A percentile compares a stretch with the other conserved stretches of the same genome.
Evolutionary conservation across 2,113 vertebrate species (phyloP).

Genomic region (Hassar affinis): DNA sequence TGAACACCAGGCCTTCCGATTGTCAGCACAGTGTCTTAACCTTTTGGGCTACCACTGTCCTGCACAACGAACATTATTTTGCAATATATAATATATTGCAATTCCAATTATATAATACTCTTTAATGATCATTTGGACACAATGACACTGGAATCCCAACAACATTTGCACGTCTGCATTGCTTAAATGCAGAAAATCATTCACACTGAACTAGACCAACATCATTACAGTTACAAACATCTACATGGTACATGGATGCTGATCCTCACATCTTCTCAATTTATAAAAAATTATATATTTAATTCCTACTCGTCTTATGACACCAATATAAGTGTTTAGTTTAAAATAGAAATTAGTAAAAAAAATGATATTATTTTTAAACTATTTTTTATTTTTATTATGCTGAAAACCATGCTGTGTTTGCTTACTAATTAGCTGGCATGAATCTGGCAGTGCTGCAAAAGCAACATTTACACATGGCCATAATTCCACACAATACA

Average conservation of each 20-base stretch:
- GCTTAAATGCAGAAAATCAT: neutral
- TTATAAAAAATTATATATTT: too few relatives aligned
- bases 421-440: neutral
- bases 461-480: neutral
- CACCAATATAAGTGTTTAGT: neutral
- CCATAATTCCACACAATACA: neutral
- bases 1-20: too few relatives aligned
- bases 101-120: neutral
- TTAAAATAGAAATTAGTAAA: neutral
- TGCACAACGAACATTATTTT: slow-evolving; percentile 9
- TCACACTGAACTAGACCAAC: neutral
- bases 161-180: too few relatives aligned
- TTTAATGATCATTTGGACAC: neutral
- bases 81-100: neutral
- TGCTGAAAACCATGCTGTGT: neutral
- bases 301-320: too few relatives aligned
- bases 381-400: too few relatives aligned
- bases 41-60: too few relatives aligned
- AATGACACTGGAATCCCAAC: too few relatives aligned
- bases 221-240: neutral
- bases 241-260: neutral
- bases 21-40: too few relatives aligned
- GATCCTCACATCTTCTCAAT: neutral
- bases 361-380: too few relatives aligned
- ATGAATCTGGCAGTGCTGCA: neutral